phyloP scores from a whole-genome alignment of 2,797 vertebrate genomes.

The Coendou prehensilis region DNA sequence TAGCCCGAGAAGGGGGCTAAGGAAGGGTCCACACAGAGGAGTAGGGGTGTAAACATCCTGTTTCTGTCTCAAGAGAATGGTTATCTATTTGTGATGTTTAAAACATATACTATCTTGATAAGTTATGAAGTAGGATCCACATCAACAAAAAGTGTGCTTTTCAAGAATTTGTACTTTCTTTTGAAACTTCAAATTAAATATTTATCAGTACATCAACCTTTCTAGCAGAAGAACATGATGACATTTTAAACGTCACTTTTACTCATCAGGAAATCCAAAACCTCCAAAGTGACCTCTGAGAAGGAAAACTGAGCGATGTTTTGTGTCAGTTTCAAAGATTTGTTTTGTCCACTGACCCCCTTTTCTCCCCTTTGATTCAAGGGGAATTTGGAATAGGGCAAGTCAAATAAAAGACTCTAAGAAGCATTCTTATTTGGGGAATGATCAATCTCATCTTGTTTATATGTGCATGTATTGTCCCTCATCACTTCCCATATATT shows the following conservation, averaged over 20 bases:
- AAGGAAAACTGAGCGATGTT: rapidly evolving
- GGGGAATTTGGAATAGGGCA: not conserved
- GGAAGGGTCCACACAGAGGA: rapidly evolving
- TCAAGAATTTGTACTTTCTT: not conserved
- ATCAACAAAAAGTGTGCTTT: not conserved
- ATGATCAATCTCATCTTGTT: constrained; percentile 41
- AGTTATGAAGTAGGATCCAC: not conserved
- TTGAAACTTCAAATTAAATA: not conserved
- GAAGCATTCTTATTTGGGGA: not conserved
- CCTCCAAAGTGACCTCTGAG: not conserved
- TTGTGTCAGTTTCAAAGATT: not conserved
- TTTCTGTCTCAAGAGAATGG: not conserved
- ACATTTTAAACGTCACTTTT: not conserved
- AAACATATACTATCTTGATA: not conserved
- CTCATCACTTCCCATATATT: not conserved
- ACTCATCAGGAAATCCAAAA: not conserved
- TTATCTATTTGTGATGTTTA: not conserved
- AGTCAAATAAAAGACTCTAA: not conserved
- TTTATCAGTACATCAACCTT: not conserved
- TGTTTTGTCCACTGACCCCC: not conserved
- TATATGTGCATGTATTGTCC: constrained; percentile 26
- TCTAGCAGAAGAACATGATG: not conserved
- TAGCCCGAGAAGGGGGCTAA: not conserved
- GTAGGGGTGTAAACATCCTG: not conserved
- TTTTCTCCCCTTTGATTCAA: not conserved